Percentiles rank a stretch among this genome's conserved stretches.
Evolutionary conservation across 2,113 vertebrate species (phyloP).

Genomic region (Tyto alba): DNA sequence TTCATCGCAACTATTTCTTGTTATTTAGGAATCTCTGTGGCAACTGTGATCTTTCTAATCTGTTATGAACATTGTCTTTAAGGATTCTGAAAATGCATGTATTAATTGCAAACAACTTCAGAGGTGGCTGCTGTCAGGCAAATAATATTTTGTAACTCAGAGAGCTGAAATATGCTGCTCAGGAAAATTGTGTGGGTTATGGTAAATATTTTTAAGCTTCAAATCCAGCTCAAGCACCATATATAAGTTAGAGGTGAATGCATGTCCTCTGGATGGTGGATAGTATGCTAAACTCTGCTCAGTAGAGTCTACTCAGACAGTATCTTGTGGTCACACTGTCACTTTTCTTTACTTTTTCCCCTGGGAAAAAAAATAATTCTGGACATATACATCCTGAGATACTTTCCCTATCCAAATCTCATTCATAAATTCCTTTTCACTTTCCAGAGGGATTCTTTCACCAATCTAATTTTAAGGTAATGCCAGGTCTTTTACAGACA

Average conservation of each 20-base stretch:
- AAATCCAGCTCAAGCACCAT: not conserved
- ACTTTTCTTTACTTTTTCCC: not conserved
- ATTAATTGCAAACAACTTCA: slow-evolving; percentile 64
- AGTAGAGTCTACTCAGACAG: not conserved
- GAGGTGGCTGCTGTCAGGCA: slow-evolving; percentile 23
- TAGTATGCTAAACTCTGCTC: not conserved
- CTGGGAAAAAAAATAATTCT: not conserved
- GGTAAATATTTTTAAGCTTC: slow-evolving; percentile 35
- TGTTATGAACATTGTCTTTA: slow-evolving; percentile 26
- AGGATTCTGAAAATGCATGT: slow-evolving; percentile 47
- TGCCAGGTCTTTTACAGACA: not conserved
- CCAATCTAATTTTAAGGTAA: not conserved
- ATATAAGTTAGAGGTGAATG: not conserved
- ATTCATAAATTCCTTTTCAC: not conserved
- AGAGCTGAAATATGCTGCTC: slow-evolving; percentile 55
- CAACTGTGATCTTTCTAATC: slow-evolving; percentile 15
- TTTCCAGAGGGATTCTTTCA: not conserved
- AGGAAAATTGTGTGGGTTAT: slow-evolving; percentile 22
- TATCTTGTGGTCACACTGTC: not conserved
- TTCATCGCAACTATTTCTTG: slow-evolving; percentile 3
- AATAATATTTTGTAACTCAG: slow-evolving; percentile 28
- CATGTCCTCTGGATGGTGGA: not conserved
- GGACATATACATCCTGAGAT: not conserved
- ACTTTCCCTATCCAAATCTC: not conserved
- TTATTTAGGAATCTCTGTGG: not conserved